Evolutionary conservation across 2,888 invertebrate species (phyloP), one percentile per base, ranked within the genome.

Genomic region (Eupelmus urozonus): DNA sequence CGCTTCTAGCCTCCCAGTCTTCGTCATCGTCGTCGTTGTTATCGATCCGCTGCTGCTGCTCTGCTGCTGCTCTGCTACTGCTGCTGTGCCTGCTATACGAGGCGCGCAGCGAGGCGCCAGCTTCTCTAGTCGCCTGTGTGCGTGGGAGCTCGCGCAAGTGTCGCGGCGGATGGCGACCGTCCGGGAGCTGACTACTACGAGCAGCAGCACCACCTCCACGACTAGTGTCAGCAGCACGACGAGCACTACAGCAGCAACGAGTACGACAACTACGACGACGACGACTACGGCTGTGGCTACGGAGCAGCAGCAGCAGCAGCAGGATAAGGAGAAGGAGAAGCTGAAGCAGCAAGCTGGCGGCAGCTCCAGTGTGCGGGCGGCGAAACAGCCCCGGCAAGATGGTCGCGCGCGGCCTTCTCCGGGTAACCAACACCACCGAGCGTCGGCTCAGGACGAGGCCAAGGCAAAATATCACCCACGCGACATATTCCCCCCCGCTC

Each of bases 321-420:
- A 53, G 18, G 16, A 49, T 49, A 11, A 49, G 3, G 16, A 49
- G 16, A n/a, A 49, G 13, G n/a, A 62, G 16, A 40, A 63, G 18
- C 57, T 34, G 25, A 45, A 57, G 40, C 75, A 79, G 66, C 87
- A 88, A 88, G 85, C 88, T 89, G 82, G 82, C 34, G 55, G 69
- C 69, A 85, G 80, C 84, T 75, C 84, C 9, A 16, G 49, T 13
- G 53, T 20, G 11, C 49, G 51, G 66, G 55, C 51, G 40, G 18
- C 55, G 29, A 62, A 72, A 85, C 85, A 83, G 87, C 85, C 85
- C 88, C 82, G 86, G 85, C 87, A 89, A 87, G 87, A 89, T 88
- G 59, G 89, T 88, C 86, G 86, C 88, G 80, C 89, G 89, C 84
- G 86, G 87, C 85, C 88, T 86, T 81, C 82, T 86, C 82, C 85